A percentile compares a stretch with the other conserved stretches of the same genome.
phyloP scores from a whole-genome alignment of 2,797 vertebrate species.

The Catamblyrhynchus diadema region DNA sequence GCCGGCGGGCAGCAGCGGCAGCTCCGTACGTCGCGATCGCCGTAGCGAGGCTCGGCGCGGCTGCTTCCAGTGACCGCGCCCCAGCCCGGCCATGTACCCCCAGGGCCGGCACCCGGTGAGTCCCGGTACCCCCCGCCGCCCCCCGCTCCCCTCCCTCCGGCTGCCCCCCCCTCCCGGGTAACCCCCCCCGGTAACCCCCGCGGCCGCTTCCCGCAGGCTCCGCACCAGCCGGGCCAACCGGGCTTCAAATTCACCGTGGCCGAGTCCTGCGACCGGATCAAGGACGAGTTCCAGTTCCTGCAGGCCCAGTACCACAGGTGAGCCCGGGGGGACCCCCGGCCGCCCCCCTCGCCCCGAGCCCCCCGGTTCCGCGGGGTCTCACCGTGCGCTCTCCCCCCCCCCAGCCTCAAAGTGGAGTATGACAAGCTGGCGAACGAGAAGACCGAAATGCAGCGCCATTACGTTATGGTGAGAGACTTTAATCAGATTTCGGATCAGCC shows the following conservation, averaged over 20 bases:
- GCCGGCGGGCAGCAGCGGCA: neutral
- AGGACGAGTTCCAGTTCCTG: conserved; percentile 96
- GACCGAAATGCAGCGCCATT: conserved; percentile 97
- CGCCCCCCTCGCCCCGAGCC: neutral
- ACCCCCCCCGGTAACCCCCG: neutral
- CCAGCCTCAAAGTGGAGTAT: conserved; percentile 94
- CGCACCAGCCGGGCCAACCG: conserved; percentile 93
- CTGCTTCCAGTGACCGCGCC: neutral
- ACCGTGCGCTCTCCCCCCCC: neutral
- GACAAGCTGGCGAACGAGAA: conserved; percentile 96
- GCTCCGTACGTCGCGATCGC: neutral
- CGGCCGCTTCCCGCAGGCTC: conserved; percentile 77
- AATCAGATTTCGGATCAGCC: conserved; percentile 39
- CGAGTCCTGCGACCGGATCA: conserved; percentile 93
- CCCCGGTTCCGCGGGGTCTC: neutral
- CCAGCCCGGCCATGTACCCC: conserved; percentile 87
- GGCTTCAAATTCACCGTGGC: conserved; percentile 97
- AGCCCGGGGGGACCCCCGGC: neutral
- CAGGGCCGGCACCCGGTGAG: conserved; percentile 96
- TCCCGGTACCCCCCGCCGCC: neutral
- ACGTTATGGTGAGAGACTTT: conserved; percentile 89
- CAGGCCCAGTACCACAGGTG: conserved; percentile 97
- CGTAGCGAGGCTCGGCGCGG: neutral
- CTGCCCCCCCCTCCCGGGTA: neutral
- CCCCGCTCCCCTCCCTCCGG: neutral